Evolutionary conservation across 2,113 vertebrate genomes (phyloP), one percentile per base, ranked within the genome.

Genomic region (Pardalotus punctatus): DNA sequence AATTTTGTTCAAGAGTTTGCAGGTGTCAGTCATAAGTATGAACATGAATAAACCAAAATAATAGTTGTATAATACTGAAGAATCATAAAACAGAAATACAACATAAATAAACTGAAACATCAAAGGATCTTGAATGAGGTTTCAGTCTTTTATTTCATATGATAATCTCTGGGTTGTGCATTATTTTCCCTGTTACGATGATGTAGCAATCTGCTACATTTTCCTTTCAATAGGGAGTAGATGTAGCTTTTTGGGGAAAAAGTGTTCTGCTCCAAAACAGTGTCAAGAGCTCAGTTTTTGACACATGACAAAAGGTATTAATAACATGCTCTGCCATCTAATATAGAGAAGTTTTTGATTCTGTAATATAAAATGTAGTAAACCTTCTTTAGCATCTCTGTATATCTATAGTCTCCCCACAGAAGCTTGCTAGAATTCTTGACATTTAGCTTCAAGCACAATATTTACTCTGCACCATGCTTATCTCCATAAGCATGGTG

Each of bases 1-100:
- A 92, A 79, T 12, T 84, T 81, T 65, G 51, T 94, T 65, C 89
- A 91, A 88, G 82, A 87, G 28, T 94, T 97, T 94, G 78, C 86
- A 96, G 60, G 74, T 94, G 78, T 84, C 88, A 89, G 42, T 95
- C 64, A 74, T 78, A 95, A 94, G 48, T 88, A 66, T 25, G 78
- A 67, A 88, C 35, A 91, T 29, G 43, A 93, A 93, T 92, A 89
- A 96, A 88, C 53, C 38, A 78, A 91, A 93, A 74, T 87, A 92
- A 92, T 58, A 45, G 13, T 51, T 93, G 21, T 62, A 48, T 62
- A 65, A 81, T 95, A 92, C 91, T 86, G 84, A 92, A 76, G 56
- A 79, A 51, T 60, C 38, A 18, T 94, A 92, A 93, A 85, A 12
- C 33, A 94, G 54, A 86, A 93, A 84, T 79, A 87, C 11, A 78